These are phyloP conservation scores for Folsomia manolachei DNA, from an alignment of 2,888 invertebrate species.

Conservation along the genomic window DNA sequence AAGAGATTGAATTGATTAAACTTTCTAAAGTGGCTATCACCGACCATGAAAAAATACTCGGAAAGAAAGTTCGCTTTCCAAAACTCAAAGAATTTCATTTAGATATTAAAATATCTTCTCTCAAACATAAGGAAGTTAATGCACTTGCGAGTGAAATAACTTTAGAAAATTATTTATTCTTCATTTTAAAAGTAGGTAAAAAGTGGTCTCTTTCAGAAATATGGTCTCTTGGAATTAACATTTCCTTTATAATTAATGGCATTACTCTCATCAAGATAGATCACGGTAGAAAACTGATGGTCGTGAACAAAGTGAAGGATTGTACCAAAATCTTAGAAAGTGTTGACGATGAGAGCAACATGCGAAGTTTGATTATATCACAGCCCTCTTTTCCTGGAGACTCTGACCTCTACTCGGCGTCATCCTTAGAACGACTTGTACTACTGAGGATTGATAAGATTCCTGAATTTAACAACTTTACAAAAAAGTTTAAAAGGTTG, in stretches of 20 bases:
- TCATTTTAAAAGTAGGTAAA: background rate
- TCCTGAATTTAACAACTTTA: constrained; percentile 13
- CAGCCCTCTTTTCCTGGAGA: constrained; percentile 14
- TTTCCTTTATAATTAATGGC: constrained; percentile 27
- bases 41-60: constrained; percentile 16
- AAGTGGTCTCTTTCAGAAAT: constrained; percentile 18
- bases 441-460: constrained; percentile 18
- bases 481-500: constrained; percentile 21
- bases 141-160: constrained; percentile 1
- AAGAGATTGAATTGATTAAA: constrained; percentile 19
- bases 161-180: constrained; percentile 24
- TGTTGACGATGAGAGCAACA: background rate
- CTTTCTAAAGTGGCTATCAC: constrained; percentile 19
- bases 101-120: constrained; percentile 22
- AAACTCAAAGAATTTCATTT: constrained; percentile 26
- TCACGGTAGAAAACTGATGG: background rate
- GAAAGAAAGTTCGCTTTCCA: constrained; percentile 20
- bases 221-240: constrained; percentile 21
- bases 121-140: constrained; percentile 1
- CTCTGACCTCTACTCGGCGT: background rate
- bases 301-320: constrained; percentile 26
- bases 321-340: constrained; percentile 10
- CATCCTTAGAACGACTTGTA: constrained; percentile 15
- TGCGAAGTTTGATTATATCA: constrained; percentile 25
- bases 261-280: constrained; percentile 20